Evolutionary conservation across 2,113 vertebrate genomes (phyloP).

Genomic region (Hemibagrus wyckioides): DNA sequence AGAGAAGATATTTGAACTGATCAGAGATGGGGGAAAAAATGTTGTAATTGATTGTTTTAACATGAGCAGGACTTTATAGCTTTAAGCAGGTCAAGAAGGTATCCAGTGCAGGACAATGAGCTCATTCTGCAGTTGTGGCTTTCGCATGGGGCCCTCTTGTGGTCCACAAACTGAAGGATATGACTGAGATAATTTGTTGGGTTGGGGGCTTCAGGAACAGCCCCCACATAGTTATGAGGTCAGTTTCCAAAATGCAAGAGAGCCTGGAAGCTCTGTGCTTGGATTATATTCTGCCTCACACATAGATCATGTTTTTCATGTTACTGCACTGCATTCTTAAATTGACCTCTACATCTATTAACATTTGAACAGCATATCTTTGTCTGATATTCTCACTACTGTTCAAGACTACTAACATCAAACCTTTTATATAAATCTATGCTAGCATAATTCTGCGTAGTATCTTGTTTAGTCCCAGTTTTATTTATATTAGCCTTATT

Average conservation of each 20-base stretch:
- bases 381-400: background rate
- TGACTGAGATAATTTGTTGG: background rate
- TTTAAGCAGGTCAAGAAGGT: background rate
- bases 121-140: background rate
- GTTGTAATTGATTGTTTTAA: no score
- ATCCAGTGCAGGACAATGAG: background rate
- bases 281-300: background rate
- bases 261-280: background rate
- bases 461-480: background rate
- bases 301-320: background rate
- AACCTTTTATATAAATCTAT: background rate
- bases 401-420: background rate
- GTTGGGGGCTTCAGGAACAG: background rate
- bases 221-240: background rate
- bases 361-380: background rate
- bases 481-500: background rate
- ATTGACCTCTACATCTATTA: background rate
- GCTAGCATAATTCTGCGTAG: background rate
- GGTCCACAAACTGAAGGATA: background rate
- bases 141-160: background rate
- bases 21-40: background rate
- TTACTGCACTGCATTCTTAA: background rate
- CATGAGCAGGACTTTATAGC: background rate
- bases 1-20: background rate
- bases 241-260: background rate